Evolutionary conservation across 1,140 invertebrate species (phyloP), one percentile per base, ranked within the genome.

Genomic region (Heliconius himera): DNA sequence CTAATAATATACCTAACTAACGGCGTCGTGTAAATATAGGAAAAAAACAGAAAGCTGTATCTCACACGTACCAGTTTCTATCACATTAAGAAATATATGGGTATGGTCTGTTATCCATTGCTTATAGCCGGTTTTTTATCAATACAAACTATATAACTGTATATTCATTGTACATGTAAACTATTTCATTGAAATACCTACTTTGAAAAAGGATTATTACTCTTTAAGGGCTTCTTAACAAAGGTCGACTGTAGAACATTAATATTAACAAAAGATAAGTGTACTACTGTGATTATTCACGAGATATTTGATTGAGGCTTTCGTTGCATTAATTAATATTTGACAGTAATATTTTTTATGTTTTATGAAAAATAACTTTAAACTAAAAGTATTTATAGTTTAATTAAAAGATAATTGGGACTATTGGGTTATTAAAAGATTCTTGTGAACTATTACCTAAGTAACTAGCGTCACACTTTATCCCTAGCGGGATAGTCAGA

Each of bases 241-340:
- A 72, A 72, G 36, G 36, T 36, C 70, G 9, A n/a, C 60, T 22
- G 13, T 66, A 29, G 26, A 41, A 38, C 22, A 49, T 70, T 49
- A 18, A 70, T 49, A 49, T 41, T 54, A 33, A 46, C 56, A 18
- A 16, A 16, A 46, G 41, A 56, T 46, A 49, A 33, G 54, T 70
- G 76, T 66, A n/a, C 73, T 80, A 73, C 76, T 76, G 71, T 80
- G 33, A 76, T 70, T 80, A 56, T 71, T 72, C 70, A 72, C 78
- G 60, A 54, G 74, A 76, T 73, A 29, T 51, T 26, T 71, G 5
- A 51, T 49, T n/a, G n/a, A 46, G 56, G 46, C 9, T 70, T 79
- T 33, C 73, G 56, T 20, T 74, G 33, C 72, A 60, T 73, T 13
- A 54, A 60, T 76, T 66, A 20, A 6, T 6, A 51, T 5, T 66